Evolutionary conservation across 2,888 invertebrate species (phyloP), one percentile per base, ranked within the genome.

Genomic region (Platynereis dumerilii): DNA sequence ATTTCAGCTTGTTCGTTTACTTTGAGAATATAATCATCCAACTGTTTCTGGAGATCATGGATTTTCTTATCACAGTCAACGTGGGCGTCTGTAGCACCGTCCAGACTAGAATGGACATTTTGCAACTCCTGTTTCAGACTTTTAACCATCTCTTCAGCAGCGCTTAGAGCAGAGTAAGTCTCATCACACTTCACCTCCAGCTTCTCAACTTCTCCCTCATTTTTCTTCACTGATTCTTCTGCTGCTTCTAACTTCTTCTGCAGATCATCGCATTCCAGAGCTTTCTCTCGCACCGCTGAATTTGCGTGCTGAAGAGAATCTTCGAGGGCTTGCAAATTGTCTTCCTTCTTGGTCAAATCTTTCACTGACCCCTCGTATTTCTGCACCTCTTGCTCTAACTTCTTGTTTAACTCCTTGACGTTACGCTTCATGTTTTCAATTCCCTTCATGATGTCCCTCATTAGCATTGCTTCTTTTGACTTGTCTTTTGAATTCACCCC

Each of bases 361-460:
- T 22, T n/a, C 20, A 20, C 22, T 3, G n/a, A n/a, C 48, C 3
- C 10, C 48, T 48, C 20, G 7, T 20, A 22, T 48, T 48, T 48
- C n/a, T 22, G 3, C 7, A 7, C n/a, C n/a, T 48, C 17, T n/a
- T 48, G 3, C 20, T n/a, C 48, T 7, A 48, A n/a, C 17, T 48
- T 22, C 48, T 48, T 22, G 48, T 3, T 48, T n/a, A 48, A n/a
- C n/a, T n/a, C 48, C 34, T 55, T 61, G 45, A 58, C 74, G 2
- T 82, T 76, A 1, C 79, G 72, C n/a, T 80, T 81, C 34, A 89
- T 82, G 62, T 82, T 84, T 71, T 87, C 87, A 5, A 93, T 87
- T 73, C 87, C 85, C 58, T 88, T 87, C 89, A 90, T 90, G 3
- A 69, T 24, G n/a, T 45, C 44, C 26, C 65, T 69, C 69, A 29